phyloP scores from a whole-genome alignment of 1,140 invertebrate species.

The Daktulosphaira vitifoliae region DNA sequence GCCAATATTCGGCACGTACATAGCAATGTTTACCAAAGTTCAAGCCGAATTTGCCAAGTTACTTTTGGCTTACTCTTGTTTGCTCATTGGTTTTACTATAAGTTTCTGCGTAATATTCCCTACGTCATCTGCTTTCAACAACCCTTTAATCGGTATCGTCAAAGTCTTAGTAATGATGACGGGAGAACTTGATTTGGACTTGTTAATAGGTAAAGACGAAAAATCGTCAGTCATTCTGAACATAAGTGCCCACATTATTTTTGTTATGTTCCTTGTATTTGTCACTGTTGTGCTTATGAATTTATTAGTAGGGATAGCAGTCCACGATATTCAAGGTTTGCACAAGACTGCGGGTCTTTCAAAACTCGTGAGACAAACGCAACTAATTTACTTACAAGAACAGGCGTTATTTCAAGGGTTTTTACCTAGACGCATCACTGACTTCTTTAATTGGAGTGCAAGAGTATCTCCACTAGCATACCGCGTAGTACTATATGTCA shows the following conservation, averaged over 20 bases:
- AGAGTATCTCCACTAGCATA: constrained; percentile 66
- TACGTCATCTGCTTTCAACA: constrained; percentile 64
- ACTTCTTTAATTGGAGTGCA: constrained; percentile 62
- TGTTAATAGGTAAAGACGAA: constrained; percentile 56
- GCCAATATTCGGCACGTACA: constrained; percentile 74
- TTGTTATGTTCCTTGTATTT: constrained; percentile 62
- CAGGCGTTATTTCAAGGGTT: constrained; percentile 59
- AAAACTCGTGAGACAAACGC: constrained; percentile 66
- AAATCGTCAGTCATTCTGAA: constrained; percentile 53
- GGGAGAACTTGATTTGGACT: constrained; percentile 65
- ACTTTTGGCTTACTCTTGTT: constrained; percentile 70
- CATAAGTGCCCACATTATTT: constrained; percentile 62
- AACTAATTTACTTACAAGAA: constrained; percentile 65
- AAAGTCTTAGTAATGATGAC: constrained; percentile 85
- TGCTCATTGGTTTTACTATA: constrained; percentile 74
- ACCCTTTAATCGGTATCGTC: constrained; percentile 67
- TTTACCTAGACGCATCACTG: constrained; percentile 56
- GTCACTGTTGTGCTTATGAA: constrained; percentile 77
- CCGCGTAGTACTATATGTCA: constrained; percentile 64
- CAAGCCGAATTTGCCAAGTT: constrained; percentile 77
- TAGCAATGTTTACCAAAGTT: constrained; percentile 77
- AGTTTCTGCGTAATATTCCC: constrained; percentile 80
- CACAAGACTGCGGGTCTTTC: constrained; percentile 66
- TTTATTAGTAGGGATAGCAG: constrained; percentile 67
- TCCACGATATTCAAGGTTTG: constrained; percentile 67